Evolutionary conservation across 2,113 vertebrate genomes (phyloP), one percentile per base, ranked within the genome.

Genomic region (Myiagra hebetior): DNA sequence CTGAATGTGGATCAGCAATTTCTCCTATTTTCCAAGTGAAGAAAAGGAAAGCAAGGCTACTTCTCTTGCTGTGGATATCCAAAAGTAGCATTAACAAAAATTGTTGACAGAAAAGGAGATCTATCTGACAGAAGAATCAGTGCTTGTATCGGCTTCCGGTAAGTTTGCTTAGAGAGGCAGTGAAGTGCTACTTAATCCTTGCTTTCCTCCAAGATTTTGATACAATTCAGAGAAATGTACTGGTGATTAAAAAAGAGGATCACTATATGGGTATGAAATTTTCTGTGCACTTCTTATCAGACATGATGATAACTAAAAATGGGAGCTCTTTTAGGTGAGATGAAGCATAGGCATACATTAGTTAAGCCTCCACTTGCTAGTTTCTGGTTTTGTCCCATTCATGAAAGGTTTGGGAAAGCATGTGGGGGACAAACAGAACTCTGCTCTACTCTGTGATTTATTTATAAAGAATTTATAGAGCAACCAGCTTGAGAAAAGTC

Each of bases 221-320:
- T 46, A 11, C 4, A 4, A 50, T 52, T 68, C 33, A 83, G 44
- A 42, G 44, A 92, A 80, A 83, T 15, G 3, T 19, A 31, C 27
- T 37, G 30, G 1, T 79, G 14, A 56, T 73, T 73, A 53, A 69
- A 23, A 37, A 67, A 30, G 24, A 63, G 9, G 9, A 79, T 49
- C 0, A 0, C 2, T 20, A 37, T 53, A 53, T 14, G 2, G 2
- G 9, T 60, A 6, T 9, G 69, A 47, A 64, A 7, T 41, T 92
- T 55, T 74, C 11, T 49, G 23, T 24, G 15, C 11, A 46, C 8
- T 55, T 35, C 7, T 63, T 60, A 17, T 23, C n/a, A 88, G 64
- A 60, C 6, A 3, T 49, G 28, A 30, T 31, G 15, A 9, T 46
- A 62, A 65, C 42, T 55, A 13, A 87, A 86, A 91, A 30, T 30